phyloP scores from a whole-genome alignment of 1,140 invertebrate genomes.

The Bicyclus anynana region DNA sequence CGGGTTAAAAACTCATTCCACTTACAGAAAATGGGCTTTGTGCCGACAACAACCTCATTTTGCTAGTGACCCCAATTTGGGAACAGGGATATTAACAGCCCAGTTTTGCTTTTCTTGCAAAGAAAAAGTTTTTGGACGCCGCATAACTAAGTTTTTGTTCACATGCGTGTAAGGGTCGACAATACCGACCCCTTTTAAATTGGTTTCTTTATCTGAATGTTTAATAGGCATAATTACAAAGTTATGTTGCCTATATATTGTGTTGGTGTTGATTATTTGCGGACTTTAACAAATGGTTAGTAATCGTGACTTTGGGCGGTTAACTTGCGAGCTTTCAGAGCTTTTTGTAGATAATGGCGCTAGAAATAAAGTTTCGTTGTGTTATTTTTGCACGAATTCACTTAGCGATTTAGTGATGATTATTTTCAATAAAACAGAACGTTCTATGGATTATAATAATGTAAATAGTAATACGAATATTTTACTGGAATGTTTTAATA shows the following conservation, averaged over 20 bases:
- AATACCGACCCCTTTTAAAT: slow-evolving; percentile 13
- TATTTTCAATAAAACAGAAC: background rate
- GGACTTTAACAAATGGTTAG: slow-evolving; percentile 19
- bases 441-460: background rate
- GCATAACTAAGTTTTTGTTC: background rate
- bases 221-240: slow-evolving; percentile 23
- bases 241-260: slow-evolving; percentile 18
- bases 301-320: slow-evolving; percentile 24
- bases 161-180: background rate
- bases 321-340: slow-evolving; percentile 13
- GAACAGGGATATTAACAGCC: background rate
- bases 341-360: slow-evolving; percentile 10
- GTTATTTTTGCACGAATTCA: slow-evolving; percentile 13
- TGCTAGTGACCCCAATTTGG: slow-evolving; percentile 8
- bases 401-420: background rate
- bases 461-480: background rate
- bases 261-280: slow-evolving; percentile 25
- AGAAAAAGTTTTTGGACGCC: background rate
- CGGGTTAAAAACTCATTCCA: slow-evolving; percentile 1
- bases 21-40: slow-evolving; percentile 1
- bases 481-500: background rate
- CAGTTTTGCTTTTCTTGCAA: slow-evolving; percentile 5
- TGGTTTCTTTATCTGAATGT: slow-evolving; percentile 13
- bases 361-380: slow-evolving; percentile 11
- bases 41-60: slow-evolving; percentile 5